These are phyloP conservation scores for Grantiella picta DNA, from an alignment of 2,113 vertebrate species.

Conservation along the genomic window DNA sequence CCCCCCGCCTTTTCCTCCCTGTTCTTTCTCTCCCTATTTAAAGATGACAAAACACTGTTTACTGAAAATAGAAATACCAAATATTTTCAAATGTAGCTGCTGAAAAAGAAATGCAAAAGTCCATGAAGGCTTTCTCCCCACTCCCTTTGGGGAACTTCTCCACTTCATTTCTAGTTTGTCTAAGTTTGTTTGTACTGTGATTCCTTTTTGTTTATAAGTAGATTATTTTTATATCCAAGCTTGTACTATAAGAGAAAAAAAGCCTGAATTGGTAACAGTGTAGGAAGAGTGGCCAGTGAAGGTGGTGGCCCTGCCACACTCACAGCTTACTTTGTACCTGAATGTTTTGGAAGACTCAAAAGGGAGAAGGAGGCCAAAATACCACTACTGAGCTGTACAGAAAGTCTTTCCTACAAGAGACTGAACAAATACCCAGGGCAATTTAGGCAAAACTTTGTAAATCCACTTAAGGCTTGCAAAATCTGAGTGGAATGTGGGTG, in stretches of 20 bases:
- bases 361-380: slow-evolving; percentile 60
- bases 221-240: slow-evolving; percentile 59
- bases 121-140: slow-evolving; percentile 57
- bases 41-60: slow-evolving; percentile 70
- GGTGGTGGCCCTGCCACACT: not conserved
- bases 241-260: slow-evolving; percentile 15
- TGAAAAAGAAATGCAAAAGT: slow-evolving; percentile 61
- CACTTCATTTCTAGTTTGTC: slow-evolving; percentile 47
- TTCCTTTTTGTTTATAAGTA: slow-evolving; percentile 53
- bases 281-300: not conserved
- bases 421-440: slow-evolving; percentile 52
- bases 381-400: slow-evolving; percentile 66
- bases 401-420: slow-evolving; percentile 30
- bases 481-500: slow-evolving; percentile 31
- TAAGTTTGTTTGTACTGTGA: slow-evolving; percentile 50
- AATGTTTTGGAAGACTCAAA: slow-evolving; percentile 32
- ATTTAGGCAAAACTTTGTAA: slow-evolving; percentile 31
- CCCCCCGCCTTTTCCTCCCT: slow-evolving; percentile 39
- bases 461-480: slow-evolving; percentile 47
- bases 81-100: slow-evolving; percentile 74
- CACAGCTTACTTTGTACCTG: slow-evolving; percentile 29
- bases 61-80: slow-evolving; percentile 73
- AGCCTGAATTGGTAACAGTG: slow-evolving; percentile 18
- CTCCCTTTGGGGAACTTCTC: slow-evolving; percentile 55
- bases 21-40: slow-evolving; percentile 66